Conservation (phyloP, 2,113 vertebrate species). For the Notechis scutatus region DNA sequence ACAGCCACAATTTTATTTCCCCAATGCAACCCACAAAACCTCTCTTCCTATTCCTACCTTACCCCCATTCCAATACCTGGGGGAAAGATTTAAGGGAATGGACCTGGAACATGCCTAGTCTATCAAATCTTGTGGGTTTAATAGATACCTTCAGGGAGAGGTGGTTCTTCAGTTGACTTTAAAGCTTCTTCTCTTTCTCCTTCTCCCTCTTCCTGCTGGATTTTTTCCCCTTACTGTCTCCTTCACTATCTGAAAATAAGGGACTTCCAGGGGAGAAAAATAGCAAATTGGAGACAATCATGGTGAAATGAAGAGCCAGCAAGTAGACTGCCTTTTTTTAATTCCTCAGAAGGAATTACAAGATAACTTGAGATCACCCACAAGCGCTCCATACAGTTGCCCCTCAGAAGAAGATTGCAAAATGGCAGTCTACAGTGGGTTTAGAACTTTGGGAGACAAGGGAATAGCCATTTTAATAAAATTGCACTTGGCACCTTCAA, state of each 20-base stretch:
- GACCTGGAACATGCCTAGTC: background rate
- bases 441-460: background rate
- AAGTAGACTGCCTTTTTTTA: background rate
- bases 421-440: background rate
- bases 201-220: background rate
- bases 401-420: background rate
- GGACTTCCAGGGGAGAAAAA: no score
- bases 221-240: background rate
- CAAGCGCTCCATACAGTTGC: background rate
- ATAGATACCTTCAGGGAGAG: background rate
- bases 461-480: background rate
- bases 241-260: background rate
- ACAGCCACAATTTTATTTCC: no score
- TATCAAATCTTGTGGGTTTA: background rate
- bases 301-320: no score
- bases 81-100: background rate
- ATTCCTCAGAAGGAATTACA: background rate
- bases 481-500: background rate
- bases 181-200: no score
- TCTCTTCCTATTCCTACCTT: background rate
- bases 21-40: background rate
- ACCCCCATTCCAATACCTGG: background rate
- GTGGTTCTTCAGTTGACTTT: background rate
- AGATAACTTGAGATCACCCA: background rate
- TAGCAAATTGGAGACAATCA: no score